Percentiles rank a stretch among this genome's conserved stretches.
These are phyloP conservation scores for Rhizomys pruinosus DNA, from an alignment of 2,113 vertebrate genomes.

Conservation along the genomic window DNA sequence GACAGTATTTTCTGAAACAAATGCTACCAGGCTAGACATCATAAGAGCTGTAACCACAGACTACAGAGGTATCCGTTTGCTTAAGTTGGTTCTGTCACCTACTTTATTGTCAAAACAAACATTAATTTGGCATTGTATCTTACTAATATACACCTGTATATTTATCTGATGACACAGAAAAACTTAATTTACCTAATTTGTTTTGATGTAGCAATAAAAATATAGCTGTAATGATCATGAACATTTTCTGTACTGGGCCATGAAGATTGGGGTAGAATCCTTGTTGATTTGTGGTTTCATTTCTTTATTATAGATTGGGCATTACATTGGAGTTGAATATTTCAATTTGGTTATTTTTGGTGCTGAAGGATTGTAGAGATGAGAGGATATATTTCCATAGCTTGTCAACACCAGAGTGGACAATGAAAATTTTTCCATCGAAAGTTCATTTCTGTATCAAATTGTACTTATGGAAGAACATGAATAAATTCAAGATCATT, in stretches of 20 bases:
- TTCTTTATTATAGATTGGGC: background rate
- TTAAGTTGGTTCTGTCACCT: background rate
- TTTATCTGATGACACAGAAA: background rate
- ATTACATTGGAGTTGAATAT: constrained; percentile 12
- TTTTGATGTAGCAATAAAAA: background rate
- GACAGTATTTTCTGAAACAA: background rate
- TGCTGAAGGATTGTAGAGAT: background rate
- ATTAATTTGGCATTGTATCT: background rate
- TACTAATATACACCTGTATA: background rate
- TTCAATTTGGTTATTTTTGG: background rate
- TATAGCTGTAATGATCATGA: background rate
- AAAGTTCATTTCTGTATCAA: background rate
- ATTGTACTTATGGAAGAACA: background rate
- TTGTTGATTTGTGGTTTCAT: background rate
- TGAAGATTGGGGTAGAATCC: background rate
- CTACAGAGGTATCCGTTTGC: background rate
- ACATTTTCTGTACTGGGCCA: background rate
- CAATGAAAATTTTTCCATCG: background rate
- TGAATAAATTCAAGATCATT: background rate
- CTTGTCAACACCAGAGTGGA: background rate
- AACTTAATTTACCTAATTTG: background rate
- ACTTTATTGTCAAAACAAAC: background rate
- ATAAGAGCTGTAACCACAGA: background rate
- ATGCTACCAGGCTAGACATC: background rate
- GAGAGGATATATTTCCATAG: background rate